A percentile compares a stretch with the other conserved stretches of the same genome.
Evolutionary conservation across 1,140 invertebrate genomes (phyloP).

Genomic region (Brachionus manjavacas): DNA sequence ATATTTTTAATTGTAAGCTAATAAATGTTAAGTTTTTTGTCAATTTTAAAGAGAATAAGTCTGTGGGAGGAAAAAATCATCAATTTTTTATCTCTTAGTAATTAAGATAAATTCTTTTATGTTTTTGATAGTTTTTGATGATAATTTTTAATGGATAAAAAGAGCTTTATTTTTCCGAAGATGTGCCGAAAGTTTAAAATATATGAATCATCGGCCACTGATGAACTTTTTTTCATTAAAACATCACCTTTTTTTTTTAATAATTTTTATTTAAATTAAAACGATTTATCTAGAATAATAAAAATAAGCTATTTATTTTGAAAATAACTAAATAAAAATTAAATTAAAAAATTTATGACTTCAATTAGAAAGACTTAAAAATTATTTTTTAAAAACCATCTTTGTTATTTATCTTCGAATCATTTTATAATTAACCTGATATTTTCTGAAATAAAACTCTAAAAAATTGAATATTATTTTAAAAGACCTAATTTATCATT

Average conservation of each 20-base stretch:
- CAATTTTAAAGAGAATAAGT: neutral
- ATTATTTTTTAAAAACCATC: no score
- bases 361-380: no score
- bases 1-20: slow-evolving; percentile 11
- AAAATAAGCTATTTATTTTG: no score
- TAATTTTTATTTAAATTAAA: no score
- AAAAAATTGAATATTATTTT: no score
- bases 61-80: neutral
- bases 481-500: no score
- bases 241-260: neutral
- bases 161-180: neutral
- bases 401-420: no score
- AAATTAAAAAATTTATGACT: no score
- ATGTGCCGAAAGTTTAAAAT: neutral
- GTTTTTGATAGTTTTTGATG: neutral
- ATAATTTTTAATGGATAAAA: neutral
- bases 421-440: no score
- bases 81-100: neutral
- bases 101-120: neutral
- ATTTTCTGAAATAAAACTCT: no score
- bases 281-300: no score
- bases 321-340: no score
- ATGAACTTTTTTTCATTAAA: neutral
- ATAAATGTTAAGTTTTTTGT: neutral
- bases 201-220: neutral